phyloP scores from a whole-genome alignment of 2,113 vertebrate genomes.

The Cettia cetti region DNA sequence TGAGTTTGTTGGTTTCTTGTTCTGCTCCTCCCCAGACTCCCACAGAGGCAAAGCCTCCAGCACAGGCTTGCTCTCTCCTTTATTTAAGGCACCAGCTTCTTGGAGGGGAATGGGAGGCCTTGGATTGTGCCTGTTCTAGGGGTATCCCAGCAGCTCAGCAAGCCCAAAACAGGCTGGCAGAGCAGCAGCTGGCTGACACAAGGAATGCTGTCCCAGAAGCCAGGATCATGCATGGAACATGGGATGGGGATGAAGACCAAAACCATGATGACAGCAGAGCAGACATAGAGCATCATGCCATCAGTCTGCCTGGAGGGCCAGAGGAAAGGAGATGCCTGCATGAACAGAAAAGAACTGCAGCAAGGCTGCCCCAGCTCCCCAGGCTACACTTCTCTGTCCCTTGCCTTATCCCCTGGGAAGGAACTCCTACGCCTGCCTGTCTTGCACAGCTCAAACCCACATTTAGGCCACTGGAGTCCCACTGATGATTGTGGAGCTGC shows the following conservation, averaged over 20 bases:
- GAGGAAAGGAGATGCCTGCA: neutral
- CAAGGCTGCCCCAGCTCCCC: fast-evolving
- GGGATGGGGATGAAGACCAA: neutral
- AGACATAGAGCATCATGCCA: neutral
- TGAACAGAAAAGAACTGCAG: neutral
- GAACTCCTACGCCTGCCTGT: neutral
- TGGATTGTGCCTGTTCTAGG: neutral
- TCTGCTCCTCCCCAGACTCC: conserved; percentile 5
- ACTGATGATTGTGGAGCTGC: fast-evolving
- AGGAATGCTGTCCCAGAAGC: neutral
- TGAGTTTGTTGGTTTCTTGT: conserved; percentile 63
- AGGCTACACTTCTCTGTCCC: neutral
- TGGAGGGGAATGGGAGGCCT: fast-evolving
- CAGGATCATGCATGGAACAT: fast-evolving
- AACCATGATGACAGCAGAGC: neutral
- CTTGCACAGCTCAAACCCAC: neutral
- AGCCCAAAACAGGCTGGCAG: neutral
- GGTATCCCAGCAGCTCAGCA: neutral
- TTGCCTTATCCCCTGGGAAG: neutral
- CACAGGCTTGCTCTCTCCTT: neutral
- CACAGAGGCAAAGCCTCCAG: conserved; percentile 26
- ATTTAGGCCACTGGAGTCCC: neutral
- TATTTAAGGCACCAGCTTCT: neutral
- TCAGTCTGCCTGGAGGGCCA: neutral
- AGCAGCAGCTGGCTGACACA: neutral